Base-by-base conservation (phyloP, 2,888 invertebrate species). In the Cloeon dipterum region DNA sequence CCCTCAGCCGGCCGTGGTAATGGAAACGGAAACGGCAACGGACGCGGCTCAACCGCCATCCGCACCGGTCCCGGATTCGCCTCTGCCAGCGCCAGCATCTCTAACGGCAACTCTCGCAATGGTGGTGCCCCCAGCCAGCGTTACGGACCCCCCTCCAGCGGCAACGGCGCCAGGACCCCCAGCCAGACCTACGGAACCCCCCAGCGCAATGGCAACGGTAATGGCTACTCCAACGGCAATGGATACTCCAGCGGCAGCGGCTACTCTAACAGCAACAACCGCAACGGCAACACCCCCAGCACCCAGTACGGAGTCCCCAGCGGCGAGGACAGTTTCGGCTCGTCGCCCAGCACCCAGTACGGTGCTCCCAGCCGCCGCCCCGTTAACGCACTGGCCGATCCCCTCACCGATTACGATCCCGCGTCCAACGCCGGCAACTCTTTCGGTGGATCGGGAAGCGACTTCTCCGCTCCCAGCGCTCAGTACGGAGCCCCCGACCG, bases 301-400 rank as follows among this genome's bases (percentile, higher is more conserved):
- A 32, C 25, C 14, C 36, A 40, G 23, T 41, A 41, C 20, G 40
- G 43, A 4, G 37, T 38, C 10, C 39, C 43, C 5, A 14, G 34
- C 14, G 14, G 26, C 21, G 8, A n/a, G 3, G 26, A 26, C 11
- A 18, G 38, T 10, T 26, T 11, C 19, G n/a, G 18, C 14, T 19
- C 25, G 16, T 32, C 29, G 29, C 29, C 29, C 14, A 29, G 29
- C 29, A 11, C 29, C n/a, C 29, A 29, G 13, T 29, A 29, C 14
- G 29, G 29, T 5, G 13, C 29, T n/a, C 29, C 29, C n/a, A 14
- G 29, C n/a, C n/a, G n/a, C 23, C 23, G 23, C 7, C 23, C 23
- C 23, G n/a, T n/a, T n/a, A 29, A 29, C 29, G 29, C 36, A 13
- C 17, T 29, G 18, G 34, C 26, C 5, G 32, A 37, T 11, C 37